Evolutionary conservation across 2,113 vertebrate species (phyloP).

Genomic region (Cyprinodon variegatus): DNA sequence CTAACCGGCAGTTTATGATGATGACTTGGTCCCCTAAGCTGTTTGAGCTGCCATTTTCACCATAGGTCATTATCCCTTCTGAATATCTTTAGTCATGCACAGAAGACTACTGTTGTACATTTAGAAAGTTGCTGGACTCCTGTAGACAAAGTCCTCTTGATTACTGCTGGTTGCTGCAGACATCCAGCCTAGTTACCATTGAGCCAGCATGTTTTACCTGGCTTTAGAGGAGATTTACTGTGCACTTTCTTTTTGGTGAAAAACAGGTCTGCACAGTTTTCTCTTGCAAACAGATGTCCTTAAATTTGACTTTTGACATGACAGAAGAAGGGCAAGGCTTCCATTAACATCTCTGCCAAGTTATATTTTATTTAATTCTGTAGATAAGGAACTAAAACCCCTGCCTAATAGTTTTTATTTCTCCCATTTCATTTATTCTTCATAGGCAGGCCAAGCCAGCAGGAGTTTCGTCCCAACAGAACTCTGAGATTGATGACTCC

Average conservation of each 20-base stretch:
- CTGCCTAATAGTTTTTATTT: neutral
- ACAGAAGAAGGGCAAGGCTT: constrained; percentile 16
- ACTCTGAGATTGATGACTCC: constrained; percentile 84
- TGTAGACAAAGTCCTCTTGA: constrained; percentile 38
- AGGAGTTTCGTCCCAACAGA: constrained; percentile 78
- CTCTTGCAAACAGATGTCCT: constrained; percentile 36
- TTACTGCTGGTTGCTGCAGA: constrained; percentile 41
- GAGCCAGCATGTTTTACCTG: constrained; percentile 44
- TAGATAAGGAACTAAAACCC: constrained; percentile 1
- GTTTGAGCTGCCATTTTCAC: constrained; percentile 55
- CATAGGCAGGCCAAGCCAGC: constrained; percentile 80
- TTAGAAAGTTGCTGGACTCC: constrained; percentile 47
- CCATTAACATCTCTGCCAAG: constrained; percentile 4
- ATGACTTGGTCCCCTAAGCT: constrained; percentile 43
- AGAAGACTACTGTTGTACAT: constrained; percentile 27
- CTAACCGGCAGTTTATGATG: constrained; percentile 42
- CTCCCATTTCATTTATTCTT: constrained; percentile 4
- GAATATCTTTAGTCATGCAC: constrained; percentile 49
- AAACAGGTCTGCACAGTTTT: constrained; percentile 31
- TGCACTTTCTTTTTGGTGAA: constrained; percentile 45
- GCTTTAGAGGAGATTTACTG: constrained; percentile 49
- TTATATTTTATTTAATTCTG: neutral
- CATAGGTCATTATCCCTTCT: constrained; percentile 61
- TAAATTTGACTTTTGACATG: neutral
- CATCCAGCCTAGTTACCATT: constrained; percentile 40